Conservation (phyloP, 2,797 vertebrate species). For the Hoplostethus mediterraneus region DNA sequence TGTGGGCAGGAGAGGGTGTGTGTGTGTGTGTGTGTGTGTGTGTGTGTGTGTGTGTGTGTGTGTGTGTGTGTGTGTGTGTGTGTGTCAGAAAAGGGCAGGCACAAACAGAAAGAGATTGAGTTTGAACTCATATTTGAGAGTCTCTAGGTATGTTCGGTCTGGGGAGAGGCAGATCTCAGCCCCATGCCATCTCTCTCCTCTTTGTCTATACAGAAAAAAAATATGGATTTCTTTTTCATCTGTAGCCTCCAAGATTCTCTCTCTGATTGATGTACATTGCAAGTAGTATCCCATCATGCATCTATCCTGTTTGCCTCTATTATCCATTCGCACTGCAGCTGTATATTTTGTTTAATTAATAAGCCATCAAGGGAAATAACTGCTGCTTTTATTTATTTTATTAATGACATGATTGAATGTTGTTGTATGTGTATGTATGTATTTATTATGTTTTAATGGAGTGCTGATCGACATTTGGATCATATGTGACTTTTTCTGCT, state of each 20-base stretch:
- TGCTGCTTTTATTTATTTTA: too few relatives aligned
- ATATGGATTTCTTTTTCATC: neutral
- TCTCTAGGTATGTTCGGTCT: neutral
- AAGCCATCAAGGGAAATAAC: too few relatives aligned
- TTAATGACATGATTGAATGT: too few relatives aligned
- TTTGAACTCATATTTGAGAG: conserved; percentile 10
- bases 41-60: too few relatives aligned
- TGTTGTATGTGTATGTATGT: too few relatives aligned
- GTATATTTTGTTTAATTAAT: neutral
- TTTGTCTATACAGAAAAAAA: neutral
- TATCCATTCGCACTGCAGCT: conserved; percentile 12
- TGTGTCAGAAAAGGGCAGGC: neutral
- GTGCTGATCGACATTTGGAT: too few relatives aligned
- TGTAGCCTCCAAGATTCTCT: neutral
- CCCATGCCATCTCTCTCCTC: neutral
- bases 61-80: too few relatives aligned
- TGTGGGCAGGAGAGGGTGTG: too few relatives aligned
- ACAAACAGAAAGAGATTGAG: too few relatives aligned
- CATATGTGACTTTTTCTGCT: too few relatives aligned
- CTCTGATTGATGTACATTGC: neutral
- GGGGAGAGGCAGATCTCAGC: conserved; percentile 1
- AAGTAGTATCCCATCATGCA: conserved; percentile 6
- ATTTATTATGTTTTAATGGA: too few relatives aligned
- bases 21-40: too few relatives aligned
- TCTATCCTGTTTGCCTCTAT: neutral